Evolutionary conservation across 2,797 vertebrate genomes (phyloP).

Genomic region (Pangasius larnaudii): DNA sequence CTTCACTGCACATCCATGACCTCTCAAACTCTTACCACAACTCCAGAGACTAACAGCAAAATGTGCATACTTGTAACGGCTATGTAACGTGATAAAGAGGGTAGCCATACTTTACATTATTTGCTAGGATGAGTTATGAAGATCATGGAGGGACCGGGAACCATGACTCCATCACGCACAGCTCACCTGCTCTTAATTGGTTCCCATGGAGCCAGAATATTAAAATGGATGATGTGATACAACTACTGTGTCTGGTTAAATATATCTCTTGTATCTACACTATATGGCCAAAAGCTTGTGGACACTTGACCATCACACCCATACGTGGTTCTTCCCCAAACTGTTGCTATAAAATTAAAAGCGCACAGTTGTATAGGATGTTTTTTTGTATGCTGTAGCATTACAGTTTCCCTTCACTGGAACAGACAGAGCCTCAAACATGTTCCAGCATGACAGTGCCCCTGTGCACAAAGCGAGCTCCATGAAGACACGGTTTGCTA

Average conservation of each 20-base stretch:
- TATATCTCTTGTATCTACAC: background rate
- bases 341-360: background rate
- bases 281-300: background rate
- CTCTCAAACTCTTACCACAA: background rate
- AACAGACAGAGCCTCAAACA: background rate
- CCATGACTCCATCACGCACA: background rate
- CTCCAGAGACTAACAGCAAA: background rate
- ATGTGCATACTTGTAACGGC: background rate
- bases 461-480: background rate
- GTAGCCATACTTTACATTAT: background rate
- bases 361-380: background rate
- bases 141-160: background rate
- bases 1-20: background rate
- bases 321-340: background rate
- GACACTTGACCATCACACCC: background rate
- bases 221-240: background rate
- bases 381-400: background rate
- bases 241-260: background rate
- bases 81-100: background rate
- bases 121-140: background rate
- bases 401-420: background rate
- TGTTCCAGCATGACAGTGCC: background rate
- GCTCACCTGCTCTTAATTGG: background rate
- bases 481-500: background rate
- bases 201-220: background rate